Base-by-base conservation (phyloP, 2,113 vertebrate genomes). In the Amazona guildingii region DNA sequence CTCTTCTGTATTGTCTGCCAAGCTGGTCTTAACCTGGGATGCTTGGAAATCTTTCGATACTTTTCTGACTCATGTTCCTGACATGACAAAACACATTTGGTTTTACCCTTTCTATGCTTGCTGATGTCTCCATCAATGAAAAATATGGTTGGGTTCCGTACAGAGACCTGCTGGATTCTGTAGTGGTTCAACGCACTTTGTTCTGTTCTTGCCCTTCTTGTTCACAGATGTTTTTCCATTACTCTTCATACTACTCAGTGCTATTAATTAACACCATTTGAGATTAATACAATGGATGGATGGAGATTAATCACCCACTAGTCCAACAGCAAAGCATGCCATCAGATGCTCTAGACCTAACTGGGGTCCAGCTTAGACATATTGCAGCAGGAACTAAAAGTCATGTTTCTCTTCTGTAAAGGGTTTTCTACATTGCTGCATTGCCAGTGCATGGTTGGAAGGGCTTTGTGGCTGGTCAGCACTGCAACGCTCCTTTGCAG, bases 381-480 rank as follows among this genome's bases (percentile, higher is more conserved):
- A 31, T 17, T 64, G n/a, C 25, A 33, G 15, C n/a, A 55, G 28
- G 21, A 88, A 41, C 17, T 14, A 91, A 77, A 86, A n/a, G 31
- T 20, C 5, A 25, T 0, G 0, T 78, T 83, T 88, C 51, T 85
- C 11, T 28, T 46, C 33, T 12, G 3, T 20, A 37, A 31, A 17
- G 21, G 8, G 6, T 54, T 76, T 95, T 31, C 48, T 52, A 13
- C 29, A 28, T 52, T 1, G 0, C 44, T 92, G 66, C 35, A n/a
- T 23, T 48, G 14, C 54, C 81, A 49, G 21, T 11, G 28, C 16
- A 17, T 28, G 63, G 17, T 4, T 68, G 27, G 61, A 63, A 81
- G 54, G 1, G 18, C 39, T 91, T 7, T 81, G 77, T 17, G 19
- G 24, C 10, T 4, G 2, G 35, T 31, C 61, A 83, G 63, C 1